Evolutionary conservation across 2,797 vertebrate genomes (phyloP).

Genomic region (Phrynocephalus vlangalii): DNA sequence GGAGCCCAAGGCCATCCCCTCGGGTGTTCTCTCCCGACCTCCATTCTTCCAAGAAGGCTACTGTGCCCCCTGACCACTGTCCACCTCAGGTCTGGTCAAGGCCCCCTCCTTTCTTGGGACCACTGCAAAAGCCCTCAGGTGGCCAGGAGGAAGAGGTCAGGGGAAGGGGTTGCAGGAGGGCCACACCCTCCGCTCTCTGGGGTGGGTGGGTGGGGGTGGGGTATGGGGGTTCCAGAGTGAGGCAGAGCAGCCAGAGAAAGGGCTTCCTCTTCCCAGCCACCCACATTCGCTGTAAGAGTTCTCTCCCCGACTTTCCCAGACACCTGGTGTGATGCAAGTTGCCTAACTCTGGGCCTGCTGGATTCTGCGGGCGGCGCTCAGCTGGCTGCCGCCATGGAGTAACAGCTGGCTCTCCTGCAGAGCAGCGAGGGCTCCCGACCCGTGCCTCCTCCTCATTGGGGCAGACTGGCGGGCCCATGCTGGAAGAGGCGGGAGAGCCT

Average conservation of each 20-base stretch:
- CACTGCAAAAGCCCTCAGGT: no score
- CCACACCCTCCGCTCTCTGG: no score
- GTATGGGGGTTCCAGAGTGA: no score
- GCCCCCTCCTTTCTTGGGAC: no score
- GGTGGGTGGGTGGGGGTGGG: no score
- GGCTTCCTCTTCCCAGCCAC: neutral
- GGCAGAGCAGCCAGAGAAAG: neutral
- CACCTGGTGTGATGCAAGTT: neutral
- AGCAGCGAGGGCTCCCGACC: slow-evolving; percentile 1
- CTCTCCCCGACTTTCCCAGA: neutral
- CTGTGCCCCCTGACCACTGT: no score
- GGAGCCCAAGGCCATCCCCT: no score
- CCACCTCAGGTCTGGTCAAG: no score
- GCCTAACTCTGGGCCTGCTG: neutral
- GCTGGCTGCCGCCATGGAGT: neutral
- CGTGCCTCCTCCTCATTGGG: neutral
- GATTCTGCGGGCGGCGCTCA: neutral
- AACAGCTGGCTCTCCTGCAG: neutral
- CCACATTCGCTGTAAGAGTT: neutral
- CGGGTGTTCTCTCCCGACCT: no score
- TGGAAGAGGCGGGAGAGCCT: slow-evolving; percentile 32
- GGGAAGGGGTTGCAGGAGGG: no score
- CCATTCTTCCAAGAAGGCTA: no score
- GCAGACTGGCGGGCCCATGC: slow-evolving; percentile 3
- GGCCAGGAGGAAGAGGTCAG: no score